Percentiles rank a stretch among this genome's conserved stretches.
Evolutionary conservation across 1,140 invertebrate species (phyloP).

Genomic region (Bathynomus jamesi): DNA sequence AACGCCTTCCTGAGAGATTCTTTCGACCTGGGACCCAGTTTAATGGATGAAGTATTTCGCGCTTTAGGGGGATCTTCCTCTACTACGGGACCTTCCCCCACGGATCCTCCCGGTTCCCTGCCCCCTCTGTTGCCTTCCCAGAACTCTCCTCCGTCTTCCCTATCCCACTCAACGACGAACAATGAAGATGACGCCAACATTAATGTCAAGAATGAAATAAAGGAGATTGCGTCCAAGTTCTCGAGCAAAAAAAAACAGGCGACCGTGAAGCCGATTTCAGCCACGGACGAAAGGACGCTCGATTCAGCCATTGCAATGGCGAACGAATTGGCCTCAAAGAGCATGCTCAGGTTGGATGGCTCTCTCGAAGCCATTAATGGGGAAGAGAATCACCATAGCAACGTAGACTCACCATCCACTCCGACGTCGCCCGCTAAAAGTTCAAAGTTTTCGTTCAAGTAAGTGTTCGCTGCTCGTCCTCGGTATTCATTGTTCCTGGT

Average conservation of each 20-base stretch:
- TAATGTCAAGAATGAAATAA: slow-evolving; percentile 62
- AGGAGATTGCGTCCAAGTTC: slow-evolving; percentile 56
- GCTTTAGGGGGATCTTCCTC: slow-evolving; percentile 50
- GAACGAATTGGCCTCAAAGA: slow-evolving; percentile 79
- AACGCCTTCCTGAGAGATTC: slow-evolving; percentile 48
- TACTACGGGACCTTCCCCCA: slow-evolving; percentile 18
- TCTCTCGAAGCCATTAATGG: slow-evolving; percentile 39
- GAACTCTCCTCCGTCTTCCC: slow-evolving; percentile 13
- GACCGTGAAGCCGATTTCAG: slow-evolving; percentile 84
- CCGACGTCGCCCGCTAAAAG: slow-evolving; percentile 74
- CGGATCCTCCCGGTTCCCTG: slow-evolving; percentile 21
- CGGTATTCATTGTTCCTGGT: no score
- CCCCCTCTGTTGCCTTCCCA: slow-evolving; percentile 22
- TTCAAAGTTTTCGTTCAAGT: slow-evolving; percentile 32
- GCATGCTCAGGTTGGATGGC: slow-evolving; percentile 69
- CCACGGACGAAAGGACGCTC: slow-evolving; percentile 83
- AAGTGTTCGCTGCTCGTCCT: no score
- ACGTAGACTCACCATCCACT: slow-evolving; percentile 56
- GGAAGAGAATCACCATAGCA: slow-evolving; percentile 37
- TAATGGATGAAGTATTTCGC: slow-evolving; percentile 88
- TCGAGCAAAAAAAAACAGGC: slow-evolving; percentile 63
- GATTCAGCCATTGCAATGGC: slow-evolving; percentile 89
- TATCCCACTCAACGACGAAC: not conserved
- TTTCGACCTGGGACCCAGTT: slow-evolving; percentile 83
- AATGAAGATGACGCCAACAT: slow-evolving; percentile 56